Evolutionary conservation across 92 coral and sea anemone genomes (phyloP).

Genomic region (Porites lobata): DNA sequence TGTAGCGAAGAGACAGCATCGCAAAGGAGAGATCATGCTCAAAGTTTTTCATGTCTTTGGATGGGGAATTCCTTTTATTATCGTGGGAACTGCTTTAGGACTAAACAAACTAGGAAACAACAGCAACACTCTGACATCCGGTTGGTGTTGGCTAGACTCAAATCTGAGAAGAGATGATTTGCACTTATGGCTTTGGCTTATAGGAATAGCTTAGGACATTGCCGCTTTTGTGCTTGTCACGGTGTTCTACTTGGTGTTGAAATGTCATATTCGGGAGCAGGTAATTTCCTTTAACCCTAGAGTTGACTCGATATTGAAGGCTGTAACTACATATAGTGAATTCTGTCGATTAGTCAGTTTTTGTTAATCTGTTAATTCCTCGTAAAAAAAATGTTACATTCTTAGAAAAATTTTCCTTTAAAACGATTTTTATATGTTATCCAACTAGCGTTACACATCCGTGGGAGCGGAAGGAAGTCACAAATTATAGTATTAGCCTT

Average conservation of each 20-base stretch:
- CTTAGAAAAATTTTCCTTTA: too few species aligned
- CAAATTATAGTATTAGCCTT: too few species aligned
- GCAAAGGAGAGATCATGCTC: slow-evolving; percentile 73
- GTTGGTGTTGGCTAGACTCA: slow-evolving; percentile 91
- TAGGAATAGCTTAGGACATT: slow-evolving; percentile 95
- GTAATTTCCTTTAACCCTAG: slow-evolving; percentile 34
- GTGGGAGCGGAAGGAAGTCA: too few species aligned
- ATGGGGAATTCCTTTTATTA: slow-evolving; percentile 82
- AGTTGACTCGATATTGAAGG: too few species aligned
- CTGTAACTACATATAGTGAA: background rate
- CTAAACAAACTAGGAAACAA: slow-evolving; percentile 70
- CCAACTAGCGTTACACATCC: too few species aligned
- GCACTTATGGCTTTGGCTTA: slow-evolving; percentile 81
- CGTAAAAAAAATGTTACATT: too few species aligned
- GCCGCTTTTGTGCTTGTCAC: slow-evolving; percentile 67
- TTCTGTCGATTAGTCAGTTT: background rate
- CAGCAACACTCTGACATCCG: slow-evolving; percentile 58
- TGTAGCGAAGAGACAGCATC: slow-evolving; percentile 59
- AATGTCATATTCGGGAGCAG: slow-evolving; percentile 77
- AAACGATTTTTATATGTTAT: too few species aligned
- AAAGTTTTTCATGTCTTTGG: slow-evolving; percentile 76
- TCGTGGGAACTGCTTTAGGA: slow-evolving; percentile 67
- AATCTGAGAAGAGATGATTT: background rate
- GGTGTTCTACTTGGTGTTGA: slow-evolving; percentile 67
- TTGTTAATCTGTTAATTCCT: too few species aligned